Percentiles rank a stretch among this genome's conserved stretches.
Evolutionary conservation across 2,113 vertebrate genomes (phyloP).

Genomic region (Pelusios castaneus): DNA sequence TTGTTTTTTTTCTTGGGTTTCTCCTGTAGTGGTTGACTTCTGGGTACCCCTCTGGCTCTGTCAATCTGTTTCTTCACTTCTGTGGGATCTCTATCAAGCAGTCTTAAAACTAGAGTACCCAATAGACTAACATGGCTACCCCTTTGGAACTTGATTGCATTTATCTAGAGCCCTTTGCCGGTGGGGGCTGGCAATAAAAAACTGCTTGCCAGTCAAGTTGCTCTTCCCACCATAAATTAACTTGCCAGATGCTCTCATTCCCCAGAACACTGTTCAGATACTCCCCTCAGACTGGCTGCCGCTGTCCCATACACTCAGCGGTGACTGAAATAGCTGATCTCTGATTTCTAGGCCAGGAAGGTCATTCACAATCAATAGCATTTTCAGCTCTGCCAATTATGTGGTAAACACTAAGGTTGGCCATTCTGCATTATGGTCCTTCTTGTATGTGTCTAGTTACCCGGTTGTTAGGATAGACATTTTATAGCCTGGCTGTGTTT

Average conservation of each 20-base stretch:
- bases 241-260: neutral
- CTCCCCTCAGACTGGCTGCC: neutral
- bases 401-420: constrained; percentile 46
- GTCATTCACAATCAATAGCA: constrained; percentile 60
- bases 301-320: neutral
- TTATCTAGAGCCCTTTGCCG: neutral
- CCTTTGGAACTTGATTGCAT: too few species aligned
- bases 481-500: constrained; percentile 69
- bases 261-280: neutral
- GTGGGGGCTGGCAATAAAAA: neutral
- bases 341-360: constrained; percentile 54
- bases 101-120: too few species aligned
- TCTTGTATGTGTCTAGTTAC: neutral
- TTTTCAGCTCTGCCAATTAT: constrained; percentile 63
- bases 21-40: too few species aligned
- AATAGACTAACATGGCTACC: too few species aligned
- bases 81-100: too few species aligned
- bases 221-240: neutral
- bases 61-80: too few species aligned
- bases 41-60: too few species aligned
- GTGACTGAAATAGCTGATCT: constrained; percentile 30
- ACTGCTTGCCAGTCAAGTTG: neutral
- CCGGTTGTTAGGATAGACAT: constrained; percentile 31
- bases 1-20: too few species aligned
- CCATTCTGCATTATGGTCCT: constrained; percentile 60